Conservation (phyloP, 2,113 vertebrate genomes). For the Oryzias curvinotus region DNA sequence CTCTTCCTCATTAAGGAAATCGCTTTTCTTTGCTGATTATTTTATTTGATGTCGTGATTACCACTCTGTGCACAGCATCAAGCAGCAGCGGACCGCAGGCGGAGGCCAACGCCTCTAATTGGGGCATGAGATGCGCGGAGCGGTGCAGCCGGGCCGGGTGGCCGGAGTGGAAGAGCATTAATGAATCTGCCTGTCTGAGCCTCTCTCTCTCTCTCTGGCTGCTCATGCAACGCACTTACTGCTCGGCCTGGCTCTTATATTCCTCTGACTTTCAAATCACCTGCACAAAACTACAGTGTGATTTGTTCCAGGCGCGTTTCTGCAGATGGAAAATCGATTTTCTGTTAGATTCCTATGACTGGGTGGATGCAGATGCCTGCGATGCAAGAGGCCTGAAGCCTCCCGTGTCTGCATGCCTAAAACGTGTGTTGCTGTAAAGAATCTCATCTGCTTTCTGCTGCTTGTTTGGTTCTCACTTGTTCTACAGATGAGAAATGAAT, state of each 20-base stretch:
- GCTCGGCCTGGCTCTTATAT: slow-evolving; percentile 83
- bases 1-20: slow-evolving; percentile 98
- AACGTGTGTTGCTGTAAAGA: slow-evolving; percentile 23
- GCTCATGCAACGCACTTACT: slow-evolving; percentile 86
- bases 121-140: slow-evolving; percentile 87
- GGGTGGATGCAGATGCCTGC: slow-evolving; percentile 81
- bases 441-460: slow-evolving; percentile 33
- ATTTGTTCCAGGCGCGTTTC: slow-evolving; percentile 92
- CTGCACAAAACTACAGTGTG: slow-evolving; percentile 89
- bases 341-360: slow-evolving; percentile 94
- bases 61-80: slow-evolving; percentile 96
- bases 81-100: slow-evolving; percentile 93
- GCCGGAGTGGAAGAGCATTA: slow-evolving; percentile 63
- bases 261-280: slow-evolving; percentile 90
- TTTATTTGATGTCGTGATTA: slow-evolving; percentile 99
- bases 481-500: slow-evolving; percentile 61
- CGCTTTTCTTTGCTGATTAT: slow-evolving; percentile 99
- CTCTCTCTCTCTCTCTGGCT: slow-evolving; percentile 39
- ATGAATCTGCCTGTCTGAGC: slow-evolving; percentile 43
- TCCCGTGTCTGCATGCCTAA: slow-evolving; percentile 7
- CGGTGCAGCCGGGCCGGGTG: slow-evolving; percentile 70
- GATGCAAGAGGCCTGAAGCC: slow-evolving; percentile 22
- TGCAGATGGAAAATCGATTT: slow-evolving; percentile 97
- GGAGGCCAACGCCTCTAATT: slow-evolving; percentile 95
- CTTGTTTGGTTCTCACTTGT: slow-evolving; percentile 36